Evolutionary conservation across 2,113 vertebrate genomes (phyloP), one percentile per base, ranked within the genome.

Genomic region (Ictalurus punctatus): DNA sequence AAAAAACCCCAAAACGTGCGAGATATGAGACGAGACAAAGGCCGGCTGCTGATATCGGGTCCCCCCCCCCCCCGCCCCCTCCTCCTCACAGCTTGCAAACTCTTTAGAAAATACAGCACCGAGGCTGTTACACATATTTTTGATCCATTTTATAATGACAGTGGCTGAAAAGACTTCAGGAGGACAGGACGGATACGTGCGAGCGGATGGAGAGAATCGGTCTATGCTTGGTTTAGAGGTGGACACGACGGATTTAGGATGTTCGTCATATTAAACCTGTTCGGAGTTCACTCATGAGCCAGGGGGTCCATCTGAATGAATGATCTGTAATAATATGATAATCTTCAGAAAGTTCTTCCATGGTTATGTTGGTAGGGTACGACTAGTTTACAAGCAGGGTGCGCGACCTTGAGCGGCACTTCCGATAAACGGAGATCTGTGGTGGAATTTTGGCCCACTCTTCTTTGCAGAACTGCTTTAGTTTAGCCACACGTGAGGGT

Each of bases 21-120:
- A 27, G 61, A 76, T 78, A 86, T 34, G 54, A 90, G 40, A 85
- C 27, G 67, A 85, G 73, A 89, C 34, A 87, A 56, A 80, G 81
- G 48, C 63, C 8, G 34, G 23, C 58, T 90, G 86, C 88, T 80
- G 85, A 87, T 86, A 78, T 78, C 85, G 34, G 37, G 40, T 4
- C 2, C 40, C 3, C 40, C 40, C 40, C 40, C 40, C 40, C 40
- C 4, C 40, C 37, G 3, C 3, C 37, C 1, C 40, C 12, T 19
- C 4, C 54, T 37, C 52, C 27, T 56, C 27, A 81, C 52, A 34
- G 52, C 27, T 56, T 80, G 16, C 79, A 56, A 58, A 81, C 79
- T 56, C n/a, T 58, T 58, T 4, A 56, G 21, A 76, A 76, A 44
- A 48, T 76, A 44, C 6, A 44, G 30, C 16, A 40, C 71, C 23